Percentiles rank a stretch among this genome's conserved stretches.
Conservation (phyloP, 2,888 invertebrate genomes). For the Aleiodes testaceus region DNA sequence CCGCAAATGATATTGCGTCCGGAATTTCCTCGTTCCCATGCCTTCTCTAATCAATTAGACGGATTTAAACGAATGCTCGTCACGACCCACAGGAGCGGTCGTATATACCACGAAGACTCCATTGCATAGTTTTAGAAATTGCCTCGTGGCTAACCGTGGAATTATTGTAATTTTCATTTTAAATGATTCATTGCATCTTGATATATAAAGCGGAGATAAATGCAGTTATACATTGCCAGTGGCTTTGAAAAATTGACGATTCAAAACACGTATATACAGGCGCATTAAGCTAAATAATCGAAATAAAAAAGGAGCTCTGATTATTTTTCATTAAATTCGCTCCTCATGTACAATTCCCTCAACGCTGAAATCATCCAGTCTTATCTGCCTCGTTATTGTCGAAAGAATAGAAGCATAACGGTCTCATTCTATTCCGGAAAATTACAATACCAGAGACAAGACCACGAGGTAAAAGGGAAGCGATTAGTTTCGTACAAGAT, state of each 20-base stretch:
- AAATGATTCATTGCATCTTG: conserved; percentile 37
- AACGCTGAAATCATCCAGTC: conserved; percentile 56
- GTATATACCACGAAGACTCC: conserved; percentile 40
- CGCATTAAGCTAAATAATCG: background rate
- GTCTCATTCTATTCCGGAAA: conserved; percentile 36
- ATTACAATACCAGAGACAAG: conserved; percentile 4
- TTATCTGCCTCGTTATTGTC: conserved; percentile 49
- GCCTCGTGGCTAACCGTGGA: conserved; percentile 51
- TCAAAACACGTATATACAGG: background rate
- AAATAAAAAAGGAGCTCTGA: conserved; percentile 36
- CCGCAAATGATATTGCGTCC: conserved; percentile 24
- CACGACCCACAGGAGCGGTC: conserved; percentile 49
- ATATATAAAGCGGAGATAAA: background rate
- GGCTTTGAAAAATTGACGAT: background rate
- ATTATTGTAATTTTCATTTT: conserved; percentile 43
- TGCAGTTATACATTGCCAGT: conserved; percentile 14
- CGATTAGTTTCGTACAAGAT: conserved; percentile 63
- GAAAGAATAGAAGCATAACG: conserved; percentile 40
- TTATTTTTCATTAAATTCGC: conserved; percentile 34
- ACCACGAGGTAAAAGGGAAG: conserved; percentile 32
- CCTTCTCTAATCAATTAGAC: conserved; percentile 53
- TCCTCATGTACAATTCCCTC: background rate
- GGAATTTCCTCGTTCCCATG: conserved; percentile 51
- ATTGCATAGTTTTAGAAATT: conserved; percentile 49
- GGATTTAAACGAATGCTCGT: conserved; percentile 50